phyloP scores from a whole-genome alignment of 2,888 invertebrate genomes.

The Drosophila affinis region DNA sequence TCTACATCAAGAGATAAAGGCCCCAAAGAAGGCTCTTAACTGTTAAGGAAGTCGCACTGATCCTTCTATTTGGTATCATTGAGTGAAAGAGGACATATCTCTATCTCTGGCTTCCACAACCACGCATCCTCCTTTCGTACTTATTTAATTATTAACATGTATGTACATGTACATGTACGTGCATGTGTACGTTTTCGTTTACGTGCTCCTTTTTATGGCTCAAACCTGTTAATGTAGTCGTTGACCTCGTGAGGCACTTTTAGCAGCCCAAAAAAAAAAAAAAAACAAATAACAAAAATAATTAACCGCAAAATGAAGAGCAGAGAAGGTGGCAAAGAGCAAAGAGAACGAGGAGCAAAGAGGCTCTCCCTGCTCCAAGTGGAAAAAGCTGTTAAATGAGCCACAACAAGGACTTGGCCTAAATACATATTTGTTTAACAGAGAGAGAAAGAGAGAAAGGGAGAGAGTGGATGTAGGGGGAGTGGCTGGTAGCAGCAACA shows the following conservation, averaged over 20 bases:
- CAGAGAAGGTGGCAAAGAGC: constrained; percentile 1
- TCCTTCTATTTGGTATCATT: no score
- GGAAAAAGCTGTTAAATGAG: constrained; percentile 66
- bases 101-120: neutral
- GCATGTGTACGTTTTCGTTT: neutral
- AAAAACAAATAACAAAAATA: constrained; percentile 34
- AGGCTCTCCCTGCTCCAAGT: constrained; percentile 35
- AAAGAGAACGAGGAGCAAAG: neutral
- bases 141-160: constrained; percentile 31
- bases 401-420: constrained; percentile 62
- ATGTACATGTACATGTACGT: constrained; percentile 35
- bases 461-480: neutral
- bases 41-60: neutral
- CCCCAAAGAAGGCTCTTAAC: no score
- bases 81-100: neutral
- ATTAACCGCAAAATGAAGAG: constrained; percentile 20
- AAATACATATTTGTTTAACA: constrained; percentile 48
- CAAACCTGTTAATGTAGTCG: constrained; percentile 64
- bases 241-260: constrained; percentile 61
- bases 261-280: constrained; percentile 19
- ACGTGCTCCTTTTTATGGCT: constrained; percentile 16
- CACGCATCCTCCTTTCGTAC: neutral
- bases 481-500: neutral
- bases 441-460: neutral
- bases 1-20: no score